Percentiles rank a stretch among this genome's conserved stretches.
Conservation (phyloP, 2,113 vertebrate genomes). For the Meles meles region DNA sequence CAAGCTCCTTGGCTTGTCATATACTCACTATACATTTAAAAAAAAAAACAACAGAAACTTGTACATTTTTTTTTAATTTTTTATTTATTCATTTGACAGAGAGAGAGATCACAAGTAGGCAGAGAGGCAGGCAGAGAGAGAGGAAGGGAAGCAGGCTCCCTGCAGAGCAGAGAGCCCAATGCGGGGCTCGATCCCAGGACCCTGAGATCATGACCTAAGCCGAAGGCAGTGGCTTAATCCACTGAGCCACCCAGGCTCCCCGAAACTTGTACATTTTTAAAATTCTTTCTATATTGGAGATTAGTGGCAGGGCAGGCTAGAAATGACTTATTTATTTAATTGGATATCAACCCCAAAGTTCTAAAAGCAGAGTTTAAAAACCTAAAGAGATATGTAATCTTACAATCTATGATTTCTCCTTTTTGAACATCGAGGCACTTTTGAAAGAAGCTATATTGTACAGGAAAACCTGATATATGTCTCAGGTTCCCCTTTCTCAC, state of each 20-base stretch:
- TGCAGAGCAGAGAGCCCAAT: no score
- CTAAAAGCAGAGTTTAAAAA: conserved; percentile 2
- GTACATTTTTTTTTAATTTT: not conserved
- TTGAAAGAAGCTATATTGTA: not conserved
- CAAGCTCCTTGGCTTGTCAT: not conserved
- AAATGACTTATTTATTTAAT: not conserved
- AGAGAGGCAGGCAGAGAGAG: no score
- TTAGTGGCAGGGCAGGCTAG: not conserved
- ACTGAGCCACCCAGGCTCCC: no score
- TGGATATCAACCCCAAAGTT: not conserved
- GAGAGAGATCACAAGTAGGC: no score
- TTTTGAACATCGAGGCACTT: not conserved
- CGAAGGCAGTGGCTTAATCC: no score
- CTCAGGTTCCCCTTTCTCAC: not conserved
- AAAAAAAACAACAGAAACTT: not conserved
- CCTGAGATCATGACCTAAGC: no score
- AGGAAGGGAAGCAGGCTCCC: no score
- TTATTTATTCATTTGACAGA: no score
- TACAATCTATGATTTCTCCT: not conserved
- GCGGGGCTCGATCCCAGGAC: no score
- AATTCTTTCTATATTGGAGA: not conserved
- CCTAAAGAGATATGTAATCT: not conserved
- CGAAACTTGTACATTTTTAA: not conserved
- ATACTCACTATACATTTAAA: not conserved
- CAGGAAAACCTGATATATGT: not conserved